phyloP scores from a whole-genome alignment of 2,113 vertebrate species.

The Sceloporus tristichus region DNA sequence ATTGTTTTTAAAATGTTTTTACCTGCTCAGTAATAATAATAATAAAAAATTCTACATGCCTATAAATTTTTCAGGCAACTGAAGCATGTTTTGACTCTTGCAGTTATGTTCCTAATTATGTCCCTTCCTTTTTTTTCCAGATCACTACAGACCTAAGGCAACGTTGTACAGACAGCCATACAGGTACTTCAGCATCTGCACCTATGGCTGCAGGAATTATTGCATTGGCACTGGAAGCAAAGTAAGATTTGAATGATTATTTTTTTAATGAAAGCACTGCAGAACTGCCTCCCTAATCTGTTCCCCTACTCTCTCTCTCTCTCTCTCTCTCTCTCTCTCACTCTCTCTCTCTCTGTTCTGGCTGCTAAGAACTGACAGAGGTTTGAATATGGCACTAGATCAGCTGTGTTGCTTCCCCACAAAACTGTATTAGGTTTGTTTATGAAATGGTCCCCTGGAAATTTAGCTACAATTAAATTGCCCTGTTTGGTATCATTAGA shows the following conservation, averaged over 20 bases:
- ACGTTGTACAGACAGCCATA: constrained; percentile 98
- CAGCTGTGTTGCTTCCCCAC: not conserved
- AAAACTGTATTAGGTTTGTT: not conserved
- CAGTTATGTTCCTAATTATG: constrained; percentile 55
- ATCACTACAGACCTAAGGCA: constrained; percentile 98
- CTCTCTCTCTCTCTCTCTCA: too few relatives aligned
- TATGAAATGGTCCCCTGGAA: not conserved
- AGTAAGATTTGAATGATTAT: constrained; percentile 86
- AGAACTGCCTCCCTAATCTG: too few relatives aligned
- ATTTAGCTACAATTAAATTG: not conserved
- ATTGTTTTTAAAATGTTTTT: constrained; percentile 24
- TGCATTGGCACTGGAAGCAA: constrained; percentile 96
- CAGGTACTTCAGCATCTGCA: constrained; percentile 96
- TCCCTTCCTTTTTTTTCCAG: constrained; percentile 79
- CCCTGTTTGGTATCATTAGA: not conserved
- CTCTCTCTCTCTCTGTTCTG: not conserved
- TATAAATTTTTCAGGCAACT: not conserved
- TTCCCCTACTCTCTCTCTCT: not conserved
- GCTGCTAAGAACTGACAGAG: too few relatives aligned
- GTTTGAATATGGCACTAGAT: not conserved
- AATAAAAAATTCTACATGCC: not conserved
- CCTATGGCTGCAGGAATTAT: constrained; percentile 99
- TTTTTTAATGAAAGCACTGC: constrained; percentile 30
- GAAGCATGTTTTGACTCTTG: constrained; percentile 50
- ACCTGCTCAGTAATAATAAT: constrained; percentile 8